A percentile compares a stretch with the other conserved stretches of the same genome.
These are phyloP conservation scores for Polymixis flavicincta DNA, from an alignment of 2,888 invertebrate species.

Conservation along the genomic window DNA sequence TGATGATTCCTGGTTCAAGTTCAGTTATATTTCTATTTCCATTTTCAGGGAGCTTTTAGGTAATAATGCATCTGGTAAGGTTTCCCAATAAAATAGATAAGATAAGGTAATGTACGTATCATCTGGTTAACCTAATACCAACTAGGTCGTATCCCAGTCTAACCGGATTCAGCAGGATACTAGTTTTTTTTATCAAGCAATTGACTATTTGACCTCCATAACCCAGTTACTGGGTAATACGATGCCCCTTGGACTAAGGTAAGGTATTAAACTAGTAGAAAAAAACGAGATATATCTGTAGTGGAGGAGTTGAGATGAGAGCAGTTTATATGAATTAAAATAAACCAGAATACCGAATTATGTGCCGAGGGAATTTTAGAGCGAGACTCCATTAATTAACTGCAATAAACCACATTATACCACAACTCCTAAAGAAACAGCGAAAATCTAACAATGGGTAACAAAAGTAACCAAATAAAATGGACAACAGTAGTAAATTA, in stretches of 20 bases:
- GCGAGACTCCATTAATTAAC: neutral
- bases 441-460: slow-evolving; percentile 51
- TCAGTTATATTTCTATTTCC: neutral
- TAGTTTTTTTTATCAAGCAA: too few relatives aligned
- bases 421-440: slow-evolving; percentile 21
- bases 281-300: neutral
- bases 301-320: neutral
- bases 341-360: too few relatives aligned
- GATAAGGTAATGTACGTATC: too few relatives aligned
- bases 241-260: too few relatives aligned
- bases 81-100: too few relatives aligned
- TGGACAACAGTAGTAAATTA: slow-evolving; percentile 80
- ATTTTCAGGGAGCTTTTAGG: neutral
- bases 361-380: neutral
- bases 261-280: neutral
- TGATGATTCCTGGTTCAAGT: neutral
- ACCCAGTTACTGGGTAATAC: too few relatives aligned
- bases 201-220: too few relatives aligned
- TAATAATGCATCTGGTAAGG: too few relatives aligned
- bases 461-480: slow-evolving; percentile 69
- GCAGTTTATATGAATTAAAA: too few relatives aligned
- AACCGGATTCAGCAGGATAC: too few relatives aligned
- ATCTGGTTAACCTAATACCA: too few relatives aligned
- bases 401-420: slow-evolving; percentile 5
- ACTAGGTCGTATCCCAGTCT: too few relatives aligned